Evolutionary conservation across 2,888 invertebrate genomes (phyloP), one percentile per base, ranked within the genome.

Genomic region (Cremastinae sp.): DNA sequence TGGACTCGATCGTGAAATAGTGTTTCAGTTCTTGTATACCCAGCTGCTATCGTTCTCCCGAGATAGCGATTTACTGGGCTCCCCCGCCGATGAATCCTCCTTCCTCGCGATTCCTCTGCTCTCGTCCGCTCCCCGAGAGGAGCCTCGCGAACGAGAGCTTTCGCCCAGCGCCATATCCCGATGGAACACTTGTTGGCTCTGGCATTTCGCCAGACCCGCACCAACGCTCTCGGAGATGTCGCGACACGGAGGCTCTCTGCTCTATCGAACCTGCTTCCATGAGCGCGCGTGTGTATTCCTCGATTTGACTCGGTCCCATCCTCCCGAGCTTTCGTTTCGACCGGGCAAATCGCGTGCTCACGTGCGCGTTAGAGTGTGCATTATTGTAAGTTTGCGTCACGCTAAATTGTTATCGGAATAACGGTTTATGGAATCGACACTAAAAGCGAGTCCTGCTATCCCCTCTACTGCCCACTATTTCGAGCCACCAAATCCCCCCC

Each of bases 151-250:
- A 28, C 28, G 28, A 28, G n/a, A 59, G 51, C 45, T 65, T 69
- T 54, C 64, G 41, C 69, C 64, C 43, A 16, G 28, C 75, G 78
- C 79, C 74, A 80, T n/a, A n/a, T 2, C 28, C 79, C 81, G 80
- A 81, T 82, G 80, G 79, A 86, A 87, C 88, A 88, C 88, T 88
- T 88, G 87, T 87, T 88, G 86, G 86, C 83, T 81, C 80, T 82
- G 84, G 84, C 85, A 75, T 75, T 82, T 78, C 62, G 82, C 84
- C 78, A 78, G 65, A 20, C 64, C 34, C 64, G n/a, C 12, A 34
- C 58, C 41, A 34, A 54, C 51, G 65, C 49, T 70, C 62, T 54
- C 36, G 47, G 59, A n/a, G 28, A 49, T 22, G 34, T 22, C 14
- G 47, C 5, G 28, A 28, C 28, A 28, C 5, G 5, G 28, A 28